Conservation (phyloP, 2,888 invertebrate genomes). For the Gymnoscelis rufifasciata region DNA sequence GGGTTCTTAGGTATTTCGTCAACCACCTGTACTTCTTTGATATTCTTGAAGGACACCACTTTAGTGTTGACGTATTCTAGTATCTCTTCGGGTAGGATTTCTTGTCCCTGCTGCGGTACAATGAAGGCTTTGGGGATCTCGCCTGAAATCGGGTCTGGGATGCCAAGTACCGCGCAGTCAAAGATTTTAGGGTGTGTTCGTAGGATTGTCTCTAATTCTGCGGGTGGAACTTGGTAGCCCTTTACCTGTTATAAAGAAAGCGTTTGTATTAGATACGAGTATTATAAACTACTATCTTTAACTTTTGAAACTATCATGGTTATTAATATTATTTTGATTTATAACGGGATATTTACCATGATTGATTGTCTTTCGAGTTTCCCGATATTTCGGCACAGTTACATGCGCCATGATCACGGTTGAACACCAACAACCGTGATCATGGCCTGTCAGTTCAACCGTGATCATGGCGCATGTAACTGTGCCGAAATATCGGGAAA, state of each 20-base stretch:
- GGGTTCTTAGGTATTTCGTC: slow-evolving; percentile 85
- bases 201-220: slow-evolving; percentile 89
- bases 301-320: too few species aligned
- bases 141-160: slow-evolving; percentile 84
- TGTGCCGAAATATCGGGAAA: too few species aligned
- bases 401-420: too few species aligned
- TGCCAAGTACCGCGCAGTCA: slow-evolving; percentile 91
- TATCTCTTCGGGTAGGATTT: slow-evolving; percentile 76
- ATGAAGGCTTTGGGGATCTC: slow-evolving; percentile 89
- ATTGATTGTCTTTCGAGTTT: too few species aligned
- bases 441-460: too few species aligned
- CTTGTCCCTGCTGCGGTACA: slow-evolving; percentile 71
- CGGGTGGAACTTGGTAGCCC: slow-evolving; percentile 90
- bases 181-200: slow-evolving; percentile 84
- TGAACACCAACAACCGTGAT: too few species aligned
- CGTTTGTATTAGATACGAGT: not conserved
- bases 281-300: too few species aligned
- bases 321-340: too few species aligned
- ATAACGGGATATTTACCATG: too few species aligned
- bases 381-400: too few species aligned
- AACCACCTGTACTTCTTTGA: slow-evolving; percentile 83
- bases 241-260: slow-evolving; percentile 68
- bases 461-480: too few species aligned
- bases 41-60: slow-evolving; percentile 86
- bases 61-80: slow-evolving; percentile 81